A percentile compares a stretch with the other conserved stretches of the same genome.
Conservation (phyloP, 1,140 invertebrate species). For the Tetragonula clypearis region DNA sequence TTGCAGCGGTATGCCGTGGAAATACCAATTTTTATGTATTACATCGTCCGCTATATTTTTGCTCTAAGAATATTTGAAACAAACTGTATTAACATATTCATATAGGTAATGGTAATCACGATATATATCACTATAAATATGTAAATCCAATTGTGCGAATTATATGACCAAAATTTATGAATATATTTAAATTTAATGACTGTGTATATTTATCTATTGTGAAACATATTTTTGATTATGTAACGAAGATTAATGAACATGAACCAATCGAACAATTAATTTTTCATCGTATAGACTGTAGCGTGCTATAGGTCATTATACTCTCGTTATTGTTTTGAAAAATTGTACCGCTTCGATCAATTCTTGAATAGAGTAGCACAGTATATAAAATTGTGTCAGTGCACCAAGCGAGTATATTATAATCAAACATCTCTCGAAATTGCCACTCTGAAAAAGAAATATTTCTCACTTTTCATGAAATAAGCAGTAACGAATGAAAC, state of each 20-base stretch:
- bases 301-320: not conserved
- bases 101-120: not conserved
- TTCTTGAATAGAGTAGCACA: constrained; percentile 62
- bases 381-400: constrained; percentile 61
- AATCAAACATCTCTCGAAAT: constrained; percentile 34
- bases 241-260: not conserved
- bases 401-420: constrained; percentile 40
- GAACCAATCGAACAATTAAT: not conserved
- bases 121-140: not conserved
- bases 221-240: not conserved
- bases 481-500: not conserved
- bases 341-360: constrained; percentile 62
- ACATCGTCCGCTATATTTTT: constrained; percentile 42
- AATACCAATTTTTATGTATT: constrained; percentile 56
- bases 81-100: not conserved
- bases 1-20: not conserved
- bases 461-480: not conserved
- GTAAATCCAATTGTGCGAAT: not conserved
- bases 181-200: no score
- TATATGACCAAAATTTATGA: not conserved
- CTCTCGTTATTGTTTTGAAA: not conserved
- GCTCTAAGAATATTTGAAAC: constrained; percentile 39
- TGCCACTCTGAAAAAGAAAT: constrained; percentile 31
- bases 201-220: no score
- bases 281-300: no score